These are phyloP conservation scores for Cichladusa arquata DNA, from an alignment of 2,113 vertebrate species.

Conservation along the genomic window DNA sequence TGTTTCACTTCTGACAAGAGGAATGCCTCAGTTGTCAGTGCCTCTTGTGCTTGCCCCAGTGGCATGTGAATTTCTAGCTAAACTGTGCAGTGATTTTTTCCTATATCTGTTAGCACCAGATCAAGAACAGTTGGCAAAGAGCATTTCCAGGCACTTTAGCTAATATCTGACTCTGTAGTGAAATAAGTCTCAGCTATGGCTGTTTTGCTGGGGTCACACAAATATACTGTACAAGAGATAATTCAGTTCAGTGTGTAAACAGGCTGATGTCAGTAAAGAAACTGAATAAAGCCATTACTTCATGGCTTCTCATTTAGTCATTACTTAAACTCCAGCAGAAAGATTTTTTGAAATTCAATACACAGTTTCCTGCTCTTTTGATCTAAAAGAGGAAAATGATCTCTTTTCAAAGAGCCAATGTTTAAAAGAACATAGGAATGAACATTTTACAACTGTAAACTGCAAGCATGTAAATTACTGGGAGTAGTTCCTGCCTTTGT, in stretches of 20 bases:
- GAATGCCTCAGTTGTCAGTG: neutral
- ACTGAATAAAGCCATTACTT: neutral
- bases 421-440: constrained; percentile 1
- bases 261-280: constrained; percentile 8
- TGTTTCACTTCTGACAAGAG: constrained; percentile 6
- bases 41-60: neutral
- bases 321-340: neutral
- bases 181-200: neutral
- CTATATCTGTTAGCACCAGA: neutral
- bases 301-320: neutral
- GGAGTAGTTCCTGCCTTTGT: neutral
- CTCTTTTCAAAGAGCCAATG: neutral
- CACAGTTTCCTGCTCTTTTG: constrained; percentile 47
- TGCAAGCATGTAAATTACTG: constrained; percentile 11
- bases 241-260: constrained; percentile 21
- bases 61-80: neutral
- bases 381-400: constrained; percentile 12
- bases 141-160: neutral
- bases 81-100: neutral
- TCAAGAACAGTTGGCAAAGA: neutral
- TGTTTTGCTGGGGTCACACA: neutral
- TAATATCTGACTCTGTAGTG: neutral
- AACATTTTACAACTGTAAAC: constrained; percentile 3
- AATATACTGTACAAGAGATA: neutral
- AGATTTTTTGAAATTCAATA: constrained; percentile 17